Conservation (phyloP, 2,797 vertebrate species). For the Lemur catta region DNA sequence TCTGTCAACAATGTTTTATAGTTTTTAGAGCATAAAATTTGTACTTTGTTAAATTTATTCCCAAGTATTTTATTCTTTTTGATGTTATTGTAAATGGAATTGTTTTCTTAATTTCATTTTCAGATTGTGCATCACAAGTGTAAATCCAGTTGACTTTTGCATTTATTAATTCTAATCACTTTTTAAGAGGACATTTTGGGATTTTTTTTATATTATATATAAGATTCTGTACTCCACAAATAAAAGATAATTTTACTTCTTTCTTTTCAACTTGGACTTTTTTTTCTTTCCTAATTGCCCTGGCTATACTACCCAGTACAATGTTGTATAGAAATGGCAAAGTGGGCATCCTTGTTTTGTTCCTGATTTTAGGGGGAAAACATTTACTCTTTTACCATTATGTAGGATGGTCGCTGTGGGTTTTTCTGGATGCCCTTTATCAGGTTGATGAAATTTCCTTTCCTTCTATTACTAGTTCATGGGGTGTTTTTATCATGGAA, state of each 20-base stretch:
- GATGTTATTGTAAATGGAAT: conserved; percentile 7
- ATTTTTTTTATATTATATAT: background rate
- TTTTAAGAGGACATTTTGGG: background rate
- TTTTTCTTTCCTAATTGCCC: background rate
- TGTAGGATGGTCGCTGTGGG: background rate
- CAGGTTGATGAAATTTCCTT: background rate
- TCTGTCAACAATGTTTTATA: background rate
- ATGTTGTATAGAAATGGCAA: background rate
- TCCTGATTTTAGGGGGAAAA: background rate
- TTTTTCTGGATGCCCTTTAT: background rate
- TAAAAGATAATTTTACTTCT: background rate
- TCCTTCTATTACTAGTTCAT: background rate
- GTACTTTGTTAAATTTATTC: background rate
- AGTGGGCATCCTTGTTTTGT: background rate
- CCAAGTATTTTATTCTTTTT: background rate
- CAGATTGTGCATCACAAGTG: background rate
- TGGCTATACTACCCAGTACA: background rate
- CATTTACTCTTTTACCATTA: background rate
- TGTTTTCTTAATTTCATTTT: background rate
- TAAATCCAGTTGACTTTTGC: background rate
- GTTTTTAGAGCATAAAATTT: conserved; percentile 1
- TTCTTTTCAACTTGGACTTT: background rate
- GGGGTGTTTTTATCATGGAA: background rate
- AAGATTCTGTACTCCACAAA: background rate
- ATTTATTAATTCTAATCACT: background rate